These are phyloP conservation scores for Matsumyia berberina DNA, from an alignment of 2,888 invertebrate species.

Conservation along the genomic window DNA sequence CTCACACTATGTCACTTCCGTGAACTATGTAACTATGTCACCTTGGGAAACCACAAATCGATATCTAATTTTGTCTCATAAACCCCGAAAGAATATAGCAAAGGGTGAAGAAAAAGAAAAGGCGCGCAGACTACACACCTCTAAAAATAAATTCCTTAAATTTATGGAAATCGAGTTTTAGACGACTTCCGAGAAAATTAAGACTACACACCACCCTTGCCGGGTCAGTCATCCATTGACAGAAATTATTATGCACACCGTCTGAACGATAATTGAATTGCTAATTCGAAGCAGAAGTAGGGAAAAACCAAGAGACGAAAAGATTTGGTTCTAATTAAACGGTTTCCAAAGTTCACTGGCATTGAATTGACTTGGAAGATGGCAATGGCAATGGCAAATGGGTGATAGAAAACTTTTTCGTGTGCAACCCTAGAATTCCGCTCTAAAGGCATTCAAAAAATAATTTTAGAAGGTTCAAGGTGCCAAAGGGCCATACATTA, in stretches of 20 bases:
- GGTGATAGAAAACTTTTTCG: not conserved
- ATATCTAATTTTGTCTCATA: slow-evolving; percentile 67
- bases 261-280: slow-evolving; percentile 57
- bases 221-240: slow-evolving; percentile 17
- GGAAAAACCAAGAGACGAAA: slow-evolving; percentile 24
- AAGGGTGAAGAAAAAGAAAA: slow-evolving; percentile 9
- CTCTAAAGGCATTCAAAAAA: not conserved
- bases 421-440: not conserved
- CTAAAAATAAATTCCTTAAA: slow-evolving; percentile 42
- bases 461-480: no score
- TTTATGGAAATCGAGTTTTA: slow-evolving; percentile 54
- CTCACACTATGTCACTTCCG: slow-evolving; percentile 41
- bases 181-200: slow-evolving; percentile 20
- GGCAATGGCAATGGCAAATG: slow-evolving; percentile 8
- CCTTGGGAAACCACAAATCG: slow-evolving; percentile 51
- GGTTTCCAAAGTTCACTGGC: slow-evolving; percentile 61
- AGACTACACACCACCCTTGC: not conserved
- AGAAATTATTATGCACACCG: slow-evolving; percentile 31
- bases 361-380: slow-evolving; percentile 46
- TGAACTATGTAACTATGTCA: slow-evolving; percentile 9
- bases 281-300: slow-evolving; percentile 25
- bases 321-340: slow-evolving; percentile 35
- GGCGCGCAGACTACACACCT: slow-evolving; percentile 14
- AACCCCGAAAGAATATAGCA: slow-evolving; percentile 37
- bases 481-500: no score